phyloP scores from a whole-genome alignment of 37 sponge, comb jelly and placozoan genomes.

The Halichondria panicea region DNA sequence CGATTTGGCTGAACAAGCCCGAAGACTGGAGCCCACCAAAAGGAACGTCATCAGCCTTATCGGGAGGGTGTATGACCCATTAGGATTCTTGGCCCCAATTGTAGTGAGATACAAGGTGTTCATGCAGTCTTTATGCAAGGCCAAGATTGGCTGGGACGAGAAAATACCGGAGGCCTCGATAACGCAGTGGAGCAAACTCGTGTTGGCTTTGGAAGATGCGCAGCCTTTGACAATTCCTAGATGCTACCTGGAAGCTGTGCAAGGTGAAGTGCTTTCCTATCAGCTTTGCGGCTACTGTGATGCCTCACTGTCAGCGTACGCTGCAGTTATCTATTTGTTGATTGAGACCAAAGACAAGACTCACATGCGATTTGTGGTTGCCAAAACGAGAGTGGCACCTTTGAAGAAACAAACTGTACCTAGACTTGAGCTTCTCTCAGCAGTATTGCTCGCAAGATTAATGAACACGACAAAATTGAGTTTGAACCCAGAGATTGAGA shows the following conservation, averaged over 20 bases:
- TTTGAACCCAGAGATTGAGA: conserved; percentile 8
- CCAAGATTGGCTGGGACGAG: conserved; percentile 23
- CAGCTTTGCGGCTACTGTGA: conserved; percentile 34
- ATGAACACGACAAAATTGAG: conserved; percentile 6
- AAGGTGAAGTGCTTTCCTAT: conserved; percentile 6
- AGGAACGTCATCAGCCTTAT: conserved; percentile 18
- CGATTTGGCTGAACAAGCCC: conserved; percentile 3
- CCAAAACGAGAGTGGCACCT: conserved; percentile 36
- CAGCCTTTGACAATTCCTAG: conserved; percentile 6
- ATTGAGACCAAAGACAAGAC: not conserved
- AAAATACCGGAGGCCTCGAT: not conserved
- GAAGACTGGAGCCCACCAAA: conserved; percentile 19
- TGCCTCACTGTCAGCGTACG: conserved; percentile 35
- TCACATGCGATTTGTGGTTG: conserved; percentile 9
- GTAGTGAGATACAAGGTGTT: conserved; percentile 6
- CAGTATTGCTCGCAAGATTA: conserved; percentile 26
- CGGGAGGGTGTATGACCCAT: conserved; percentile 27
- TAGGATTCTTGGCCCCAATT: conserved; percentile 27
- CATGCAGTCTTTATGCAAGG: conserved; percentile 10
- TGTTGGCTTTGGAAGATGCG: not conserved
- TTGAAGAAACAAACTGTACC: conserved; percentile 29
- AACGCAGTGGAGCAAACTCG: conserved; percentile 13
- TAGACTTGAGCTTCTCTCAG: conserved; percentile 38
- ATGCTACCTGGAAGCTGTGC: conserved; percentile 8
- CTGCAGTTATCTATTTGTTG: conserved; percentile 26